Percentiles rank a stretch among this genome's conserved stretches.
Conservation (phyloP, 2,797 vertebrate genomes). For the Acanthiza pusilla region DNA sequence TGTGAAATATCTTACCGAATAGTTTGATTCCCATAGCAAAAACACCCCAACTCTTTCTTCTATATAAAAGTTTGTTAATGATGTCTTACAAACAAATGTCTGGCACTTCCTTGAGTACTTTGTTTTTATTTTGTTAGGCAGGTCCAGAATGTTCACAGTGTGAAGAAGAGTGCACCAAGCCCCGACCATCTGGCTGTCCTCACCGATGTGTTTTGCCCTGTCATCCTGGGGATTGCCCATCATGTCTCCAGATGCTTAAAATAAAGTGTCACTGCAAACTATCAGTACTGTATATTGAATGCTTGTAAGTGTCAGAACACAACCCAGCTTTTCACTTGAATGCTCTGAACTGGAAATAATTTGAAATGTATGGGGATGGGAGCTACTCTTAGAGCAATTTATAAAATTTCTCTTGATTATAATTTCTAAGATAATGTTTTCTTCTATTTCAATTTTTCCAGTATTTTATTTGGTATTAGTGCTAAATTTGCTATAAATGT, state of each 20-base stretch:
- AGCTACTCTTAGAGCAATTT: not conserved
- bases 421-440: not conserved
- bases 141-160: conserved; percentile 81
- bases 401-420: not conserved
- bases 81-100: not conserved
- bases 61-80: not conserved
- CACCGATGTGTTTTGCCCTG: conserved; percentile 82
- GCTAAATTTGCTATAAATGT: not conserved
- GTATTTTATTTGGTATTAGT: not conserved
- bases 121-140: conserved; percentile 66
- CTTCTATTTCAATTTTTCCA: not conserved
- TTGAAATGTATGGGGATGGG: not conserved
- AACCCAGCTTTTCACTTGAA: not conserved
- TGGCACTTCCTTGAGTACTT: not conserved
- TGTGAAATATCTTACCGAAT: not conserved
- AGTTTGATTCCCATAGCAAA: not conserved
- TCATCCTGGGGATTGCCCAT: conserved; percentile 80
- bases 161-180: conserved; percentile 80
- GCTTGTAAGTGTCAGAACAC: conserved; percentile 74
- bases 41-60: not conserved
- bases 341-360: not conserved
- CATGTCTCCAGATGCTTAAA: conserved; percentile 85
- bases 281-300: conserved; percentile 80
- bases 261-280: conserved; percentile 90
- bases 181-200: conserved; percentile 80